Base-by-base conservation (phyloP, 2,797 vertebrate species). In the Enteromius treurensis region DNA sequence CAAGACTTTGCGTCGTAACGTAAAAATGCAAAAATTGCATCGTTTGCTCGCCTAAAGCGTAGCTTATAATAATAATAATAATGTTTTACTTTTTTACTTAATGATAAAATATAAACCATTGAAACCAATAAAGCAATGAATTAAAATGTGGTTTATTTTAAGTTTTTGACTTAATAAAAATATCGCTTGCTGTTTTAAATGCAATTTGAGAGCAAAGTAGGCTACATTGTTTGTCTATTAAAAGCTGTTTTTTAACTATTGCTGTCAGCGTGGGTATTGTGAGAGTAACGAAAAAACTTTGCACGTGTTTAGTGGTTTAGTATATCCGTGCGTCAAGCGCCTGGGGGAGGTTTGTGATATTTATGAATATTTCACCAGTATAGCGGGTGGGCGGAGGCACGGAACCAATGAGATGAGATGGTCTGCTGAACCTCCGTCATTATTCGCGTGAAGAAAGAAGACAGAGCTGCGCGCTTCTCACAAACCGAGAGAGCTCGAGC, bases 361-460 rank as follows among this genome's bases (percentile, higher is more conserved):
- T 49, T 60, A 70, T 83, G 67, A 78, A 83, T 83, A 78, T 69
- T 83, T 78, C 51, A 69, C 68, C 42, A 68, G 75, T 23, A 13
- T 64, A 32, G 15, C 55, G 55, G 60, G 74, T 83, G 88, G 87
- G 87, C 84, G 84, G 84, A 79, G 60, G 21, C 83, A 29, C 21
- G 3, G 79, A 71, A 68, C 84, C 82, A 82, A 84, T 75, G 81
- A 88, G 86, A 76, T 40, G 76, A 76, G 76, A 34, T 51, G 83
- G 34, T 42, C 62, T 65, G 79, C 84, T 80, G 68, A 70, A 79
- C 51, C 65, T 51, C 81, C 81, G 60, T 81, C 68, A 84, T 86
- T 88, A 78, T 78, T 87, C 82, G 77, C 26, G 62, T 26, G 70
- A 62, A 84, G 55, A 69, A 67, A 60, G 82, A 40, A 71, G 65